These are phyloP conservation scores for Bombus huntii DNA, from an alignment of 1,140 invertebrate genomes.

Conservation along the genomic window DNA sequence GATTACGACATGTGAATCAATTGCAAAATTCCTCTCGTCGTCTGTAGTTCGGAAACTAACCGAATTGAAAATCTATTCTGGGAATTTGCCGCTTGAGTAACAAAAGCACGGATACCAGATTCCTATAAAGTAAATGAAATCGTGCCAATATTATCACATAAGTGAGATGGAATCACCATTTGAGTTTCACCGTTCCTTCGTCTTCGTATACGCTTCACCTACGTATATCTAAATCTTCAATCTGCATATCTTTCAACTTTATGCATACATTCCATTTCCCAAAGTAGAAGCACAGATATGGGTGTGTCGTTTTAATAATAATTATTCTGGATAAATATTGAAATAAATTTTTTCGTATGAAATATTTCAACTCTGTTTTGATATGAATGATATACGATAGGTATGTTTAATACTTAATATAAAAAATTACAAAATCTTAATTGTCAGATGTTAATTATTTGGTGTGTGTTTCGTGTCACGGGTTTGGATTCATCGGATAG, in stretches of 20 bases:
- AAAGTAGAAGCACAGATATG: not conserved
- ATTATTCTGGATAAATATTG: not conserved
- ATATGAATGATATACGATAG: no score
- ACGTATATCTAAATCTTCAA: not conserved
- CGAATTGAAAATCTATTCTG: conserved; percentile 21
- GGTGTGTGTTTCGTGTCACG: conserved; percentile 17
- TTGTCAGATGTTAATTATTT: conserved; percentile 35
- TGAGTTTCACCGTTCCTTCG: not conserved
- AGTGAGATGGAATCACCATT: conserved; percentile 34
- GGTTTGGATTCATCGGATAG: conserved; percentile 4
- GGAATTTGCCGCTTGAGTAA: conserved; percentile 16
- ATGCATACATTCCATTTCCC: no score
- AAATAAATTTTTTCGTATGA: no score
- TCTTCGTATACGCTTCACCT: not conserved
- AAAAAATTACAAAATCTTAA: not conserved
- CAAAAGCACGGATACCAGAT: not conserved
- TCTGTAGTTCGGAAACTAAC: not conserved
- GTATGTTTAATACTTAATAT: not conserved
- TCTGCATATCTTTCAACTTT: not conserved
- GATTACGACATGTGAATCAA: not conserved
- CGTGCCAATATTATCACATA: conserved; percentile 33
- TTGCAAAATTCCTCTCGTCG: conserved; percentile 4
- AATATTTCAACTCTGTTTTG: no score
- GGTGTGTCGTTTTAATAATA: not conserved
- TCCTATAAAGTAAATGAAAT: conserved; percentile 24